Conservation (phyloP, 2,888 invertebrate genomes). For the Drosophila quinaria region DNA sequence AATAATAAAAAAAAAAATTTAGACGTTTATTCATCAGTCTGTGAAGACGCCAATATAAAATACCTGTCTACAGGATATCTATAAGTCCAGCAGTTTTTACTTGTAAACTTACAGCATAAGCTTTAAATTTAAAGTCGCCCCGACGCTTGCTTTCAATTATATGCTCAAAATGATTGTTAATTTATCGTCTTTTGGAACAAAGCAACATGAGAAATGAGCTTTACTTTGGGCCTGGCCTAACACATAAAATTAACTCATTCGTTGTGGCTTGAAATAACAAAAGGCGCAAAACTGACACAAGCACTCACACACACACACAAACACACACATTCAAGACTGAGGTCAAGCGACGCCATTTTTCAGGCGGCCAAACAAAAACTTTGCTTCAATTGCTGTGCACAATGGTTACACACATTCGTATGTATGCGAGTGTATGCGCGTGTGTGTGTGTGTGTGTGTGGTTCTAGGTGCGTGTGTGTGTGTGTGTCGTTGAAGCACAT, state of each 20-base stretch:
- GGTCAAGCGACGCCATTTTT: constrained; percentile 76
- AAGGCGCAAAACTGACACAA: constrained; percentile 30
- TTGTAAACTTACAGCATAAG: not conserved
- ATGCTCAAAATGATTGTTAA: constrained; percentile 29
- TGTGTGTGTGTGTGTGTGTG: constrained; percentile 15
- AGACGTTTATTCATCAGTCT: too few relatives aligned
- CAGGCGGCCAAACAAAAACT: constrained; percentile 72
- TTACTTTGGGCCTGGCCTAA: constrained; percentile 57
- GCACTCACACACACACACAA: not conserved
- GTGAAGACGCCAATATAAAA: too few relatives aligned
- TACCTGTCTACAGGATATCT: not conserved
- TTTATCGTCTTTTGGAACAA: constrained; percentile 39
- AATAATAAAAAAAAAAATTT: too few relatives aligned
- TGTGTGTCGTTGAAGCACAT: constrained; percentile 59
- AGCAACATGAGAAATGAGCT: constrained; percentile 61
- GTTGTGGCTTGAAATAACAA: constrained; percentile 68
- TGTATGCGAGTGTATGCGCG: too few relatives aligned
- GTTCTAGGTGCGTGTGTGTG: constrained; percentile 9
- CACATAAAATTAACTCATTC: constrained; percentile 78
- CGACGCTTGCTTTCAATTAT: constrained; percentile 37
- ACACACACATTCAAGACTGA: constrained; percentile 51
- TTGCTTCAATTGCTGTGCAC: constrained; percentile 51
- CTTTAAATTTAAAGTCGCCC: constrained; percentile 35
- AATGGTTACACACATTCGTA: constrained; percentile 17
- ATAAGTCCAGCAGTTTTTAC: not conserved